These are phyloP conservation scores for Drosophila hamatofila DNA, from an alignment of 2,888 invertebrate genomes.

Conservation along the genomic window DNA sequence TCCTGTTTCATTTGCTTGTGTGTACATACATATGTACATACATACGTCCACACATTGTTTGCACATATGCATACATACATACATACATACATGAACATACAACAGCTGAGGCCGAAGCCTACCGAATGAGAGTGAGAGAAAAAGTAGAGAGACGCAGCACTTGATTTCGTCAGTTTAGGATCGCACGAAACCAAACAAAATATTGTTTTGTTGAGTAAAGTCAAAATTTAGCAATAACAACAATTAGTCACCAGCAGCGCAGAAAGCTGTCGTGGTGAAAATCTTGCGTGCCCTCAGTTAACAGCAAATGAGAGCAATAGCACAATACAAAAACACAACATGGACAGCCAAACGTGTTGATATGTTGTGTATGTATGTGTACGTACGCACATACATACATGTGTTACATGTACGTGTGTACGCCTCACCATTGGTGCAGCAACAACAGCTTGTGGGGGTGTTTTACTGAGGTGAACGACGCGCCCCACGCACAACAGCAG, in stretches of 20 bases:
- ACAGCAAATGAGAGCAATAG: slow-evolving; percentile 41
- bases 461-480: slow-evolving; percentile 53
- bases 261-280: slow-evolving; percentile 43
- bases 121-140: slow-evolving; percentile 8
- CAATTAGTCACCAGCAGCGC: slow-evolving; percentile 51
- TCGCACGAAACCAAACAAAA: slow-evolving; percentile 41
- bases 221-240: slow-evolving; percentile 48
- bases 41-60: no score
- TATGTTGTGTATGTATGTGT: slow-evolving; percentile 5
- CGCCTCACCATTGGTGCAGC: slow-evolving; percentile 10
- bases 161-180: slow-evolving; percentile 39
- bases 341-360: slow-evolving; percentile 1
- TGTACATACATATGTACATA: background rate
- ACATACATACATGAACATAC: slow-evolving; percentile 2
- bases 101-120: slow-evolving; percentile 36
- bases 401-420: background rate
- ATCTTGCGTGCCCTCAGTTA: slow-evolving; percentile 29
- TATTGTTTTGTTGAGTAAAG: slow-evolving; percentile 35
- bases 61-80: no score
- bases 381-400: background rate
- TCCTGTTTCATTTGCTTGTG: slow-evolving; percentile 57
- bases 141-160: slow-evolving; percentile 15
- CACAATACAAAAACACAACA: slow-evolving; percentile 18
- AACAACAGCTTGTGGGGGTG: slow-evolving; percentile 49
- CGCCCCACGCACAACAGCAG: slow-evolving; percentile 44